Evolutionary conservation across 2,113 vertebrate genomes (phyloP).

Genomic region (Cololabis saira): DNA sequence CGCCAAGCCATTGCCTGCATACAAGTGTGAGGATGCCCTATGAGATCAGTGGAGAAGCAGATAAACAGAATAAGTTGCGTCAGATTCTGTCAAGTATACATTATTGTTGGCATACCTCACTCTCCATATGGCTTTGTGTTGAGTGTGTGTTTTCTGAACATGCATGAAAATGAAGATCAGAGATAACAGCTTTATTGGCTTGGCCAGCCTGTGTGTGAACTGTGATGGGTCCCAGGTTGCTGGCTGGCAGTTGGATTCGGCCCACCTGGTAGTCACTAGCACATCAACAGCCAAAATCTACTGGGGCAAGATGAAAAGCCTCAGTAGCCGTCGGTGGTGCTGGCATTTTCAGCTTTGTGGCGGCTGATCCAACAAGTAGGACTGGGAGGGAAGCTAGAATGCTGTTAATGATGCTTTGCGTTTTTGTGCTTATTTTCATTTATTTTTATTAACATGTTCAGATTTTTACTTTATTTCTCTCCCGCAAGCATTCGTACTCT

Average conservation of each 20-base stretch:
- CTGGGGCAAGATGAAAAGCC: slow-evolving; percentile 54
- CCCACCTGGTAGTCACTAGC: slow-evolving; percentile 60
- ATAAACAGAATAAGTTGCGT: too few species aligned
- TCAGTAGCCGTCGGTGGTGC: slow-evolving; percentile 27
- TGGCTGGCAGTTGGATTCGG: slow-evolving; percentile 62
- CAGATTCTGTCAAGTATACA: too few species aligned
- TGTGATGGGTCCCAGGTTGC: slow-evolving; percentile 43
- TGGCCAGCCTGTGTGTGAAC: slow-evolving; percentile 17
- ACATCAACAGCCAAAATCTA: slow-evolving; percentile 47
- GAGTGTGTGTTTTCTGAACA: slow-evolving; percentile 39
- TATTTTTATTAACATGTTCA: too few species aligned
- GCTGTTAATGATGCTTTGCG: too few species aligned
- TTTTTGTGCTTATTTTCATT: too few species aligned
- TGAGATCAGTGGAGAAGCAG: too few species aligned
- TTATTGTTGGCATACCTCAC: slow-evolving; percentile 40
- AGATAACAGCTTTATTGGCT: slow-evolving; percentile 56
- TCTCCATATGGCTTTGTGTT: slow-evolving; percentile 48
- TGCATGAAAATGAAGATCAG: slow-evolving; percentile 40
- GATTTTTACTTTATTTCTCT: too few species aligned
- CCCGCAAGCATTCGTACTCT: too few species aligned
- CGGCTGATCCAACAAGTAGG: not conserved
- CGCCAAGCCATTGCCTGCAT: too few species aligned
- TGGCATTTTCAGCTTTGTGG: slow-evolving; percentile 26
- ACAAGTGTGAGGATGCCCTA: too few species aligned
- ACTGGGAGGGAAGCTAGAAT: not conserved